Base-by-base conservation (phyloP, 2,113 vertebrate species). In the Anguilla rostrata region DNA sequence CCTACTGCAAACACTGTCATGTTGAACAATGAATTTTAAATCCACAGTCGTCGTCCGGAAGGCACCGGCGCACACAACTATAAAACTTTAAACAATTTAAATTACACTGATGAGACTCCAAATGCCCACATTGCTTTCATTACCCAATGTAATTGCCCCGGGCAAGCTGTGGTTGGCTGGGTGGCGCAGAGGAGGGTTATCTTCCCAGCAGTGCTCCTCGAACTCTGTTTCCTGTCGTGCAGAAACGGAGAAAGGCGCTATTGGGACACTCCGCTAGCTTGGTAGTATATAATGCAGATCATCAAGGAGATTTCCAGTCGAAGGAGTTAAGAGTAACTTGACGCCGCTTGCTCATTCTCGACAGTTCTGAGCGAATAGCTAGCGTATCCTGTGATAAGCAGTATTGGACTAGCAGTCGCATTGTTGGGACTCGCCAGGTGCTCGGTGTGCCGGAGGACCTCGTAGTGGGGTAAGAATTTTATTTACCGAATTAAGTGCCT, bases 1-100 rank as follows among this genome's bases (percentile, higher is more conserved):
- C 49, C 49, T 53, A 53, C 49, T 53, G 49, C 49, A 53, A 53
- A 53, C 7, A 1, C 49, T 53, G 49, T 1, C 5, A 53, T 53
- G 49, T 14, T 53, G 12, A 53, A 53, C 49, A 53, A 53, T 53
- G 0, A 53, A 53, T 53, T 53, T 53, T 53, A 53, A 53, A 53
- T 53, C 49, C 49, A 12, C 49, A 53, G 49, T 53, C 7, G 12
- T 53, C 49, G 12, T 14, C 49, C 49, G 12, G 7, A 53, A 53
- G 49, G 49, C 49, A 53, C 49, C 12, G 8, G 12, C 12, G 14
- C 12, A 14, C 29, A 41, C 11, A 78, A 39, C 11, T 57, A 83
- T 81, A 63, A 86, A 39, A 85, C 85, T 88, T 90, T 86, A 88
- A 81, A 84, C 83, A 90, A 92, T 88, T 92, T 88, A 92, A 89